Evolutionary conservation across 2,797 vertebrate genomes (phyloP).

Genomic region (Acanthornis magna): DNA sequence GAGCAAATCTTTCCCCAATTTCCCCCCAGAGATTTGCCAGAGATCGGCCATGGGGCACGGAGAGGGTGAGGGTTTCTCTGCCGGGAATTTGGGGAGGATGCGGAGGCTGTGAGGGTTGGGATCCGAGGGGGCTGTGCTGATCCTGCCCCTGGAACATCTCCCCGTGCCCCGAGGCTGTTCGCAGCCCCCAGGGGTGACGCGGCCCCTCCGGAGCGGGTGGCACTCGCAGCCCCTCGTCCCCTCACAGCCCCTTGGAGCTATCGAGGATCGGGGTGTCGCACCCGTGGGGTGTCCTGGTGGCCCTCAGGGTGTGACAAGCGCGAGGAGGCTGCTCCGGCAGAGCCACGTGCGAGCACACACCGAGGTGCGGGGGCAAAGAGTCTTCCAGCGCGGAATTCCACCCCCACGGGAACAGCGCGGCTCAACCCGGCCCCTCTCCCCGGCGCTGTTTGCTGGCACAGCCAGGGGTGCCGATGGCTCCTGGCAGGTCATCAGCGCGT

Average conservation of each 20-base stretch:
- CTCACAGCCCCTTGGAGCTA: background rate
- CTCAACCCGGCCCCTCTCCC: accelerated
- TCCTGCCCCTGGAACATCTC: too few species aligned
- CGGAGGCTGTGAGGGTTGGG: background rate
- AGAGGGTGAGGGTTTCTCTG: accelerated
- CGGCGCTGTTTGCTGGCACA: accelerated
- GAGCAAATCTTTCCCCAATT: accelerated
- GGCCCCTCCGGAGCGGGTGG: accelerated
- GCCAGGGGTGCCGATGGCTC: accelerated
- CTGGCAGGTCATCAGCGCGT: accelerated
- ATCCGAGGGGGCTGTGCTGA: background rate
- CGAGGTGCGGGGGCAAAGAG: accelerated
- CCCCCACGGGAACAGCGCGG: accelerated
- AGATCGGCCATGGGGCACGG: accelerated
- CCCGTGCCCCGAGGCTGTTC: too few species aligned
- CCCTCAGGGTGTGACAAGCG: accelerated
- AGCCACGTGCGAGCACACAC: background rate
- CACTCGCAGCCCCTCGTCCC: accelerated
- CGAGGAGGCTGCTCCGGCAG: background rate
- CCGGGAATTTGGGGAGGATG: accelerated
- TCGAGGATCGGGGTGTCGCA: accelerated
- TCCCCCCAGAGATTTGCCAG: accelerated
- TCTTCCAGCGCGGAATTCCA: accelerated
- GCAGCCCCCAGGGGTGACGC: too few species aligned
- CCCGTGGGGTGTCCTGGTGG: accelerated